These are phyloP conservation scores for Aurelia aurita DNA, from an alignment of 30 jellyfish, hydroid and myxozoan genomes.

Conservation along the genomic window DNA sequence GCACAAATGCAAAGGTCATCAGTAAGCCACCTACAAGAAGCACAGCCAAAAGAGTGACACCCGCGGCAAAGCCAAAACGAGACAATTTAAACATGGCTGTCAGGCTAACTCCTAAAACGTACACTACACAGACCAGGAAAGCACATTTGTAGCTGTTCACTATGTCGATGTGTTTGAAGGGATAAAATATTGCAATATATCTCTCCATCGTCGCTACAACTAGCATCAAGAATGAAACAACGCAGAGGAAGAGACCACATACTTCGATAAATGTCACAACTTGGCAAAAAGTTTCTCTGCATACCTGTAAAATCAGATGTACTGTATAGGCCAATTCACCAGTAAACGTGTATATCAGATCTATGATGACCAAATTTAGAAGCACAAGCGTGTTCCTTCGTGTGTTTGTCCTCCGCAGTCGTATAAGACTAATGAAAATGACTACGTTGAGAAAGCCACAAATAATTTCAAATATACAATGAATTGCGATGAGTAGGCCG, in stretches of 20 bases:
- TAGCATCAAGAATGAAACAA: constrained; percentile 52
- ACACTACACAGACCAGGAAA: constrained; percentile 8
- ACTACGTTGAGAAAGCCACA: constrained; percentile 22
- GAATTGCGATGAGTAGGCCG: constrained; percentile 23
- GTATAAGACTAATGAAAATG: constrained; percentile 18
- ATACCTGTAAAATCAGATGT: constrained; percentile 22
- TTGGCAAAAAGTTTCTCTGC: constrained; percentile 12
- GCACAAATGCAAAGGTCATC: constrained; percentile 29
- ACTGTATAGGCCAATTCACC: constrained; percentile 43
- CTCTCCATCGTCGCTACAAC: constrained; percentile 63
- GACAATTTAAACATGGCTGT: constrained; percentile 50
- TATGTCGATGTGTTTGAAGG: constrained; percentile 27
- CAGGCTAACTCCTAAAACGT: constrained; percentile 4
- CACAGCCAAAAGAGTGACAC: constrained; percentile 37
- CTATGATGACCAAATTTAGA: constrained; percentile 41
- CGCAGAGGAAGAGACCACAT: constrained; percentile 50
- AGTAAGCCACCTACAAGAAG: constrained; percentile 32
- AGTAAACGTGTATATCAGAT: constrained; percentile 48
- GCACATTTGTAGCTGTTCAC: not conserved
- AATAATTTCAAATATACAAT: constrained; percentile 24
- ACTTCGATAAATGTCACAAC: constrained; percentile 28
- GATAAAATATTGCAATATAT: constrained; percentile 54
- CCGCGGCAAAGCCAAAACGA: constrained; percentile 54
- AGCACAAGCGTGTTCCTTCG: constrained; percentile 3
- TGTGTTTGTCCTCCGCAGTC: constrained; percentile 26